Percentiles rank a stretch among this genome's conserved stretches.
These are phyloP conservation scores for Misgurnus mizolepis DNA, from an alignment of 2,113 vertebrate genomes.

Conservation along the genomic window DNA sequence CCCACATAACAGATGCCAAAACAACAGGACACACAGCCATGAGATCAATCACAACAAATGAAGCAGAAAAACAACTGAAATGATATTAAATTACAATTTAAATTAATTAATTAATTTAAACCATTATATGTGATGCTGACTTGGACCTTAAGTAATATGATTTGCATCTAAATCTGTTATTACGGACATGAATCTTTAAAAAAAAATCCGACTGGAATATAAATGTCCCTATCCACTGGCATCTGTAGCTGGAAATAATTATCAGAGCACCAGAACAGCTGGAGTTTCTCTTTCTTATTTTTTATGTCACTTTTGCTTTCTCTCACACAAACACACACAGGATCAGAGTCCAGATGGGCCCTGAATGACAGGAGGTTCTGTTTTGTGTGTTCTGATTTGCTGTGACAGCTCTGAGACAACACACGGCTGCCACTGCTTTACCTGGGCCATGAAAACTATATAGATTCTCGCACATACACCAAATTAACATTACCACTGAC, in stretches of 20 bases:
- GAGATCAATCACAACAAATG: too few species aligned
- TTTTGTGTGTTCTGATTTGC: constrained; percentile 27
- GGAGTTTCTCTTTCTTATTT: not conserved
- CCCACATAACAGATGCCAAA: not conserved
- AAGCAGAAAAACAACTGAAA: too few species aligned
- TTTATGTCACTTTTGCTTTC: not conserved
- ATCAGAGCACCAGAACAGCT: constrained; percentile 16
- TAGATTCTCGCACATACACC: not conserved
- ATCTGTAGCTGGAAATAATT: constrained; percentile 26
- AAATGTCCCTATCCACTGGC: not conserved
- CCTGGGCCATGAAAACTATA: not conserved
- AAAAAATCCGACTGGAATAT: constrained; percentile 3
- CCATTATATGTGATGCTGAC: not conserved
- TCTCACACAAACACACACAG: constrained; percentile 6
- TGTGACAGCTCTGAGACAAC: constrained; percentile 32
- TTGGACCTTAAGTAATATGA: not conserved
- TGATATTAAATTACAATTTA: too few species aligned
- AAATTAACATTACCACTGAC: constrained; percentile 8
- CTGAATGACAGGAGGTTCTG: constrained; percentile 30
- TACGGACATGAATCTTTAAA: not conserved
- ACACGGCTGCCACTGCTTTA: constrained; percentile 25
- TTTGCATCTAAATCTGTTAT: constrained; percentile 5
- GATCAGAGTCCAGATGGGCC: constrained; percentile 22
- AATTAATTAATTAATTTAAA: too few species aligned
- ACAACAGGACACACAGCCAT: not conserved